A percentile compares a stretch with the other conserved stretches of the same genome.
Conservation (phyloP, 2,888 invertebrate genomes). For the Thecophora atra region DNA sequence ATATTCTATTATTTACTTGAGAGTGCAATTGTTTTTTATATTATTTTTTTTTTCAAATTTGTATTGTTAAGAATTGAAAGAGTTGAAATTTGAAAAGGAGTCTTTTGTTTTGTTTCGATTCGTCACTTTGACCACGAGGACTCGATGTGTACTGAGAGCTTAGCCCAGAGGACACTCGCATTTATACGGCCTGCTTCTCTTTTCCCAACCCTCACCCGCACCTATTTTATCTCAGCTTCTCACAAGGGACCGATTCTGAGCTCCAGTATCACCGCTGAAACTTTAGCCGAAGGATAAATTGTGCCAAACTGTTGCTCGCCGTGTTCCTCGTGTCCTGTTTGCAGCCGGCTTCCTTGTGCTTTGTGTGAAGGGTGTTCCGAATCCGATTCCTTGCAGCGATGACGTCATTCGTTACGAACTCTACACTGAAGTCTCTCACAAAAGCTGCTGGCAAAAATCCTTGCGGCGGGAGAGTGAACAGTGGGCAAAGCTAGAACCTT, state of each 20-base stretch:
- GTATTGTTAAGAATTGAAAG: no score
- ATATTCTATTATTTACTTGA: no score
- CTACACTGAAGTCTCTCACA: no score
- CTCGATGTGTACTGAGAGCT: conserved; percentile 49
- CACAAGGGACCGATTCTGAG: conserved; percentile 11
- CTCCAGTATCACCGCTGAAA: background rate
- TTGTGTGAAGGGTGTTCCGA: background rate
- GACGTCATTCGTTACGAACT: conserved; percentile 15
- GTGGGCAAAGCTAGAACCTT: background rate
- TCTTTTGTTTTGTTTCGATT: background rate
- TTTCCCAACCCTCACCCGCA: background rate
- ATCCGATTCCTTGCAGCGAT: background rate
- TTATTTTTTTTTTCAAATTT: no score
- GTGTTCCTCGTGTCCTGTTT: conserved; percentile 26
- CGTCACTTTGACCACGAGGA: conserved; percentile 46
- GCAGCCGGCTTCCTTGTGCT: background rate
- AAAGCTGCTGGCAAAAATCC: background rate
- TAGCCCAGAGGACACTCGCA: conserved; percentile 46
- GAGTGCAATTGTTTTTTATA: no score
- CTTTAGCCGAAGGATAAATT: conserved; percentile 13
- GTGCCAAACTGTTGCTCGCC: conserved; percentile 30
- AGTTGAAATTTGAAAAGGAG: background rate
- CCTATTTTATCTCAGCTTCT: background rate
- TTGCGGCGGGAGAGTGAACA: background rate
- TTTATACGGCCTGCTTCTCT: conserved; percentile 50